Conservation (phyloP, 2,797 vertebrate species). For the Atherinosoma microstoma region DNA sequence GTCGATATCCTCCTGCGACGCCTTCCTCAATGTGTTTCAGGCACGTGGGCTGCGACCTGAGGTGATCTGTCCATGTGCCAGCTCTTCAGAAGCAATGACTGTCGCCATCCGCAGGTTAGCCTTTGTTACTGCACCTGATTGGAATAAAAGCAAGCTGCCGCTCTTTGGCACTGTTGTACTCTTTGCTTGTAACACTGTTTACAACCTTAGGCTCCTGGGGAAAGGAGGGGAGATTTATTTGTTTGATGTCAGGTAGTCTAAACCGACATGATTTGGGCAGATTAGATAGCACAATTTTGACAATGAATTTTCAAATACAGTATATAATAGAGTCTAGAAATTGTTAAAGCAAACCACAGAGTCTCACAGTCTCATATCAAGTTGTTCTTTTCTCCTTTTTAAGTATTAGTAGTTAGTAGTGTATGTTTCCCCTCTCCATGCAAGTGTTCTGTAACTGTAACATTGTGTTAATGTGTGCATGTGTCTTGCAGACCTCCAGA, state of each 20-base stretch:
- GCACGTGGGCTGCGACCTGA: conserved; percentile 93
- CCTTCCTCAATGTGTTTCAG: conserved; percentile 97
- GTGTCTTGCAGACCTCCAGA: conserved; percentile 88
- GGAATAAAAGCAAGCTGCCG: conserved; percentile 24
- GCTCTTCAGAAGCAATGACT: conserved; percentile 93
- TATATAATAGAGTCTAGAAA: conserved; percentile 1
- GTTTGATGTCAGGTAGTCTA: conserved; percentile 9
- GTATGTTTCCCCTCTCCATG: neutral
- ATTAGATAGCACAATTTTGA: conserved; percentile 18
- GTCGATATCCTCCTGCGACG: conserved; percentile 98
- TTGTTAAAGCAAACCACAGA: conserved; percentile 7
- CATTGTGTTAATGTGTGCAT: neutral
- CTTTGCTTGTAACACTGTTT: conserved; percentile 3
- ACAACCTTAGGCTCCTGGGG: conserved; percentile 32
- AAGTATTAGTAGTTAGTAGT: neutral
- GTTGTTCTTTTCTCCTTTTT: conserved; percentile 1
- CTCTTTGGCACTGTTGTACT: conserved; percentile 25
- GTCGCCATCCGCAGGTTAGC: conserved; percentile 94
- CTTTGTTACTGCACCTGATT: conserved; percentile 42
- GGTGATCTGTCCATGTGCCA: conserved; percentile 95
- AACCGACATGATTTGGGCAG: conserved; percentile 15
- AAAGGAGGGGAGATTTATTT: conserved; percentile 9
- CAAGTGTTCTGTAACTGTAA: neutral
- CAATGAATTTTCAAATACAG: conserved; percentile 5
- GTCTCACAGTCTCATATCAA: neutral